Conservation (phyloP, 2,113 vertebrate species). For the Cranoglanis bouderius region DNA sequence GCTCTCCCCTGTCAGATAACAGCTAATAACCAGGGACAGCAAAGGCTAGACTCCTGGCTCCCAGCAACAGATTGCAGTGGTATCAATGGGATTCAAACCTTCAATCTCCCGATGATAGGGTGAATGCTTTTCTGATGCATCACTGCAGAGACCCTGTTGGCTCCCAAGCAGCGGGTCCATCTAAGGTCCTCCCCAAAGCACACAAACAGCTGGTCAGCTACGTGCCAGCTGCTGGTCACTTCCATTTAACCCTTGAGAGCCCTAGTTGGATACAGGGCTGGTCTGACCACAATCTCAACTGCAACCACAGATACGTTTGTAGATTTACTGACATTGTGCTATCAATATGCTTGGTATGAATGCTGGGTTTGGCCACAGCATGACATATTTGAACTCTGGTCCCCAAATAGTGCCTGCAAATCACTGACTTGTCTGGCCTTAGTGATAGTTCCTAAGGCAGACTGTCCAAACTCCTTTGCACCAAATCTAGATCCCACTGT, state of each 20-base stretch:
- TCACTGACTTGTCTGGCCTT: not conserved
- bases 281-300: no score
- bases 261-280: no score
- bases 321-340: no score
- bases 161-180: not conserved
- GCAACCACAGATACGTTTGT: no score
- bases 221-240: not conserved
- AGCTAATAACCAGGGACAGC: no score
- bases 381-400: not conserved
- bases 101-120: no score
- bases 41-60: no score
- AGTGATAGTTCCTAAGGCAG: not conserved
- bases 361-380: not conserved
- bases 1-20: no score
- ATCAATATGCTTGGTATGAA: not conserved
- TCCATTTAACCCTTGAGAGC: not conserved
- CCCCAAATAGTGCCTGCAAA: not conserved
- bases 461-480: not conserved
- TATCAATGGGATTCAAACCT: no score
- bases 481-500: not conserved
- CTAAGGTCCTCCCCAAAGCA: not conserved
- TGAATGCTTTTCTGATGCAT: no score
- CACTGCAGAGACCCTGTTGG: no score
- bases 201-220: not conserved
- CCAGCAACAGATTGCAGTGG: no score